Evolutionary conservation across 2,113 vertebrate species (phyloP), one percentile per base, ranked within the genome.

Genomic region (Meriones unguiculatus): DNA sequence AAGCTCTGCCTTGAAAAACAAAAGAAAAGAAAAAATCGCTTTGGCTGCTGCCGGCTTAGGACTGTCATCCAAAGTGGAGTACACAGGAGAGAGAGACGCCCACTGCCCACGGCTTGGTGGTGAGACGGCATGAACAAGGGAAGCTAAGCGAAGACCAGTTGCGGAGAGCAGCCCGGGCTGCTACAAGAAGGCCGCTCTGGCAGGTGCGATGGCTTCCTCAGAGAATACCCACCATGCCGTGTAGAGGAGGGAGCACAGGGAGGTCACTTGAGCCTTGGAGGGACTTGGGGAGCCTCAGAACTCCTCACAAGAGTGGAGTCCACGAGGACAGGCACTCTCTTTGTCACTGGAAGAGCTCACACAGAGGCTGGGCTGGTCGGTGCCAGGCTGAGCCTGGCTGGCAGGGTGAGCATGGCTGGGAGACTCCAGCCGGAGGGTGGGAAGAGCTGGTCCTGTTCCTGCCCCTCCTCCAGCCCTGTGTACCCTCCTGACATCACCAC

Each of bases 341-440:
- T 93, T 97, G 78, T 89, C 76, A 18, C 62, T 52, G 64, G 89
- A 76, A 95, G 81, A 85, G 87, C 78, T 95, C 94, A 96, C 87
- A 82, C 67, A 85, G 84, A 65, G 59, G 65, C 88, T 13, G 75
- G 69, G 86, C 25, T 14, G 70, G 81, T 32, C 67, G 24, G 95
- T 95, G 92, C 88, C 87, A 73, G 82, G 94, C 30, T 78, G 77
- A 90, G 81, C 59, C 41, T 46, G 76, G 76, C 69, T 38, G 32
- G 91, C 46, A 46, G 82, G 94, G n/a, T 78, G 77, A 90, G 81
- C 59, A 65, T 46, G 76, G 76, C 69, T 38, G 32, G 91, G 30
- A 50, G 57, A 50, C 32, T 59, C 35, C 64, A 69, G 4, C 89
- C 65, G 70, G 50, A 67, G 89, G n/a, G 25, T 35, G 54, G 22